phyloP scores from a whole-genome alignment of 2,797 vertebrate species.

The Dermochelys coriacea region DNA sequence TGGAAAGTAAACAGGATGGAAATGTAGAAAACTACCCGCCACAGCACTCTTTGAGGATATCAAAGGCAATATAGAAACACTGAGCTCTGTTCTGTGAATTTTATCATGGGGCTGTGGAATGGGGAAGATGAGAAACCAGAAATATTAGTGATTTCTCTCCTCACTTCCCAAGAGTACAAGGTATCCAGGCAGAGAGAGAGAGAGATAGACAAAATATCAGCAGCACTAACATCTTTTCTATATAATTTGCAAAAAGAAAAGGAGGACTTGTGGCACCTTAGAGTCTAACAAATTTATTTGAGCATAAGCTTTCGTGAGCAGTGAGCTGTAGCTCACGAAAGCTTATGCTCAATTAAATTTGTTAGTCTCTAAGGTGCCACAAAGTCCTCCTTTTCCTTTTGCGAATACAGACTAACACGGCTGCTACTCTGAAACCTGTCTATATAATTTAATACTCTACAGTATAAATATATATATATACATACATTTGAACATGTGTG shows the following conservation, averaged over 20 bases:
- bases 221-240: too few relatives aligned
- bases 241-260: too few relatives aligned
- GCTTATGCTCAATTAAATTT: too few relatives aligned
- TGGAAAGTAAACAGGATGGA: not conserved
- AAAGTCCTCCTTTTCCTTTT: too few relatives aligned
- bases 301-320: too few relatives aligned
- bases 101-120: not conserved
- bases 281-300: too few relatives aligned
- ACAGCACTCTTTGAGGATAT: not conserved
- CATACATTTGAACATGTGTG: not conserved
- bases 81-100: not conserved
- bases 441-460: not conserved
- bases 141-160: not conserved
- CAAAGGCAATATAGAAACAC: slow-evolving; percentile 10
- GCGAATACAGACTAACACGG: too few relatives aligned
- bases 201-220: not conserved
- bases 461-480: not conserved
- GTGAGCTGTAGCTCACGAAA: too few relatives aligned
- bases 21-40: not conserved
- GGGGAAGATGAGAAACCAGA: not conserved
- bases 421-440: too few relatives aligned
- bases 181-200: not conserved
- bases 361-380: too few relatives aligned
- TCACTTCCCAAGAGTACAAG: not conserved
- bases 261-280: too few relatives aligned